phyloP scores from a whole-genome alignment of 2,888 invertebrate genomes.

The Pharmacophagus antenor region DNA sequence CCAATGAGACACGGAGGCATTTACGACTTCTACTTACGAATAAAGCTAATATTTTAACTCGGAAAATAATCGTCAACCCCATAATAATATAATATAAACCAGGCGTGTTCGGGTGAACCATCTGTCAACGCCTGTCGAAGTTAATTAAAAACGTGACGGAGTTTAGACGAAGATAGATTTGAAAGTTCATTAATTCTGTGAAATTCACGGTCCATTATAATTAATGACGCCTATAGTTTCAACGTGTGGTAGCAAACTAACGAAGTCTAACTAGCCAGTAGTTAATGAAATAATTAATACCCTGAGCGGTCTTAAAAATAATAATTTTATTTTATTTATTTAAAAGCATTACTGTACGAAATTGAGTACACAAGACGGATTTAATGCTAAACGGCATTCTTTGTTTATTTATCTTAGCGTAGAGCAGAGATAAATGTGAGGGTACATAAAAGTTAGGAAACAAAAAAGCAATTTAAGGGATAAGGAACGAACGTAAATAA shows the following conservation, averaged over 20 bases:
- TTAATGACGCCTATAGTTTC: slow-evolving; percentile 7
- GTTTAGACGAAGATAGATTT: slow-evolving; percentile 12
- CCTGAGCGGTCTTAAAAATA: background rate
- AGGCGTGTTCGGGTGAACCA: slow-evolving; percentile 1
- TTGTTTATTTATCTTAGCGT: no score
- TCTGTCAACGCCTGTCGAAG: slow-evolving; percentile 25
- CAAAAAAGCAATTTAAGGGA: no score
- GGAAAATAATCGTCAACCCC: slow-evolving; percentile 3
- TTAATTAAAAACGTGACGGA: slow-evolving; percentile 25
- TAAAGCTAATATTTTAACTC: background rate
- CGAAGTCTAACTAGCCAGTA: background rate
- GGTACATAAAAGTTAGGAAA: no score
- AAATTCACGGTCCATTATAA: slow-evolving; percentile 22
- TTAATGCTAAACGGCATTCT: no score
- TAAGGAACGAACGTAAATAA: no score
- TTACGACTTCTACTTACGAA: background rate
- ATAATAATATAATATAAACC: slow-evolving; percentile 4
- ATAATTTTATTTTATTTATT: no score
- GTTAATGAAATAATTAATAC: background rate
- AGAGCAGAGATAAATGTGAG: no score
- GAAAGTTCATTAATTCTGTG: slow-evolving; percentile 19
- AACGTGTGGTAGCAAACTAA: slow-evolving; percentile 4
- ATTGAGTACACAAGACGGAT: no score
- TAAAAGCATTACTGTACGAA: no score
- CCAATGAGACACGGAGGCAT: no score